These are phyloP conservation scores for Erebia aethiops DNA, from an alignment of 2,888 invertebrate species.

Conservation along the genomic window DNA sequence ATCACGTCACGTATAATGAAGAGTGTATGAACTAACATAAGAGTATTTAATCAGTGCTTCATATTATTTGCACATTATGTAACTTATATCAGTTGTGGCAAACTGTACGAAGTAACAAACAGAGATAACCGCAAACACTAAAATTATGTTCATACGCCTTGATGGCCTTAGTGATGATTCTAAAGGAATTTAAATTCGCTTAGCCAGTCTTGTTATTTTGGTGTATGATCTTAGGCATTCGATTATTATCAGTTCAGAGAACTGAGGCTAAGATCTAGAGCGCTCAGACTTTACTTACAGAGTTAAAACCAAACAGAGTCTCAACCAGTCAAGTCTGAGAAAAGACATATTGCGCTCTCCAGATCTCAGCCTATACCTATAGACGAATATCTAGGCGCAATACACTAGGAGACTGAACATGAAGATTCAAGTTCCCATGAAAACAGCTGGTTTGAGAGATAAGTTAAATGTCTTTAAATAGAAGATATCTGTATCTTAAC, in stretches of 20 bases:
- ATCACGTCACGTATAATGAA: conserved; percentile 8
- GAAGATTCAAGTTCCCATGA: neutral
- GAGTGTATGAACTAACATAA: neutral
- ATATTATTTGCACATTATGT: conserved; percentile 4
- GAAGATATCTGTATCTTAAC: neutral
- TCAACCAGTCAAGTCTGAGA: no score
- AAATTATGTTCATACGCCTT: neutral
- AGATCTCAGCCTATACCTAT: no score
- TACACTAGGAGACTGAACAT: neutral
- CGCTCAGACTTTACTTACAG: no score
- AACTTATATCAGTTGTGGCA: conserved; percentile 6
- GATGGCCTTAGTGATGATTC: neutral
- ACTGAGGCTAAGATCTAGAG: no score
- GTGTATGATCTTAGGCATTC: neutral
- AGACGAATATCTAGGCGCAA: neutral
- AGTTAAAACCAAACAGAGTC: no score
- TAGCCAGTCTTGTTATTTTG: neutral
- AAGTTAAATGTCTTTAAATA: no score
- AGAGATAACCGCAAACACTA: conserved; percentile 10
- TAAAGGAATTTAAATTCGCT: neutral
- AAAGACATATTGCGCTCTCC: no score
- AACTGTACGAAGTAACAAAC: conserved; percentile 11
- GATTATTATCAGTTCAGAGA: no score
- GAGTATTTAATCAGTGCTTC: conserved; percentile 12
- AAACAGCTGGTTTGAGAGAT: neutral